A percentile compares a stretch with the other conserved stretches of the same genome.
These are phyloP conservation scores for Pelobates fuscus DNA, from an alignment of 2,113 vertebrate species.

Conservation along the genomic window DNA sequence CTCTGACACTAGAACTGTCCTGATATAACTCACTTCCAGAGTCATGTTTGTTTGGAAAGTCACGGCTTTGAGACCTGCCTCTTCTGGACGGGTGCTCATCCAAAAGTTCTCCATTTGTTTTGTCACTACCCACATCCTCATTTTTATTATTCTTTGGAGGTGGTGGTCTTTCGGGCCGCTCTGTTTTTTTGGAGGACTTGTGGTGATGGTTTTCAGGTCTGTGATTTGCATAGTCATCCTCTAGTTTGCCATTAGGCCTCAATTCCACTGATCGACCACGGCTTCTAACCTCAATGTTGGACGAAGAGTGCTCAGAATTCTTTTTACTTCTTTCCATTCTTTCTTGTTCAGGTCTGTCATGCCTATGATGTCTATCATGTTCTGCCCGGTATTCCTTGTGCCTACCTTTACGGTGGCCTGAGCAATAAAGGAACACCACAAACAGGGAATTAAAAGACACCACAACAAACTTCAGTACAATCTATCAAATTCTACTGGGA, in stretches of 20 bases:
- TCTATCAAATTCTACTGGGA: neutral
- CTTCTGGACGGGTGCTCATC: slow-evolving; percentile 29
- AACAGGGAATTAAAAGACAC: slow-evolving; percentile 53
- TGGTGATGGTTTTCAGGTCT: slow-evolving; percentile 42
- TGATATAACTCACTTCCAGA: neutral
- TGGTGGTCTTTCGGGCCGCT: slow-evolving; percentile 63
- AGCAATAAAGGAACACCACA: slow-evolving; percentile 58
- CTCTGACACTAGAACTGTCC: slow-evolving; percentile 39
- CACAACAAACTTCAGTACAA: neutral
- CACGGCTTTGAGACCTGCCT: slow-evolving; percentile 41
- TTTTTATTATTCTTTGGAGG: slow-evolving; percentile 38
- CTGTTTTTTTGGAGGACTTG: slow-evolving; percentile 59
- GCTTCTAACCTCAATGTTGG: slow-evolving; percentile 13
- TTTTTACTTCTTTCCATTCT: slow-evolving; percentile 45
- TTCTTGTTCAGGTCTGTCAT: slow-evolving; percentile 32
- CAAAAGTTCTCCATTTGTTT: slow-evolving; percentile 10
- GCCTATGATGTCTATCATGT: slow-evolving; percentile 47
- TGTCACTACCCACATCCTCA: neutral
- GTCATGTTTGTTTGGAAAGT: slow-evolving; percentile 17
- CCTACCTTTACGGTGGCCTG: slow-evolving; percentile 71
- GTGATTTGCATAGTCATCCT: slow-evolving; percentile 36
- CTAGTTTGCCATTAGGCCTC: neutral
- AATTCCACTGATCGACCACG: neutral
- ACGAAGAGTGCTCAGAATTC: slow-evolving; percentile 8
- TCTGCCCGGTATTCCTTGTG: slow-evolving; percentile 63